Evolutionary conservation across 1,140 invertebrate species (phyloP).

Genomic region (Dendrolimus kikuchii): DNA sequence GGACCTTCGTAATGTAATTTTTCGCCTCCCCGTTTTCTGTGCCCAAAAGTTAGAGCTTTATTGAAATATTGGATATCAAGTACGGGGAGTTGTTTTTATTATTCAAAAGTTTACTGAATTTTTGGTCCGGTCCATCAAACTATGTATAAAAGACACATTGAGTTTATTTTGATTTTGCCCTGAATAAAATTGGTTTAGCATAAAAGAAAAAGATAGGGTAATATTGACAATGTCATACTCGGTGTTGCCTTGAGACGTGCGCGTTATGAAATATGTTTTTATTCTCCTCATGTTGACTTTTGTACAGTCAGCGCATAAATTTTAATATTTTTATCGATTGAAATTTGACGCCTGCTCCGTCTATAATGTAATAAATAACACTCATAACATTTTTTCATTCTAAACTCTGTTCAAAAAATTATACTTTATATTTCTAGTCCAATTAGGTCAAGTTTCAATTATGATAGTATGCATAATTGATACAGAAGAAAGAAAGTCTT

Average conservation of each 20-base stretch:
- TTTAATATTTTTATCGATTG: too few species aligned
- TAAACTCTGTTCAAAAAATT: too few species aligned
- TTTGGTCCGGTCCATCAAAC: constrained; percentile 21
- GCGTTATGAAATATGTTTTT: constrained; percentile 13
- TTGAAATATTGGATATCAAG: constrained; percentile 66
- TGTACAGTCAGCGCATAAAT: too few species aligned
- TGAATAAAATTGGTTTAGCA: constrained; percentile 23
- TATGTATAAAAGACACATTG: constrained; percentile 26
- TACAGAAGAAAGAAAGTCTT: too few species aligned
- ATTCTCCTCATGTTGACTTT: neutral
- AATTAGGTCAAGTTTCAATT: too few species aligned
- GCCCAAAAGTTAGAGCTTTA: constrained; percentile 50
- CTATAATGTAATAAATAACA: too few species aligned
- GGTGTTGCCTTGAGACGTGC: constrained; percentile 5
- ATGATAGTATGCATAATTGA: too few species aligned
- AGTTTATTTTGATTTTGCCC: constrained; percentile 35
- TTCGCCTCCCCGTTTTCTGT: constrained; percentile 56
- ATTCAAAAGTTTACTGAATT: constrained; percentile 44
- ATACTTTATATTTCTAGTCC: too few species aligned
- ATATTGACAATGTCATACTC: constrained; percentile 17
- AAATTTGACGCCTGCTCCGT: too few species aligned
- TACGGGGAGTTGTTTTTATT: constrained; percentile 55
- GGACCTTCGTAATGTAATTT: constrained; percentile 66
- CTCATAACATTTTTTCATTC: too few species aligned
- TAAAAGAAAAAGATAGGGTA: constrained; percentile 22